These are phyloP conservation scores for Caracal caracal DNA, from an alignment of 2,113 vertebrate species.

Conservation along the genomic window DNA sequence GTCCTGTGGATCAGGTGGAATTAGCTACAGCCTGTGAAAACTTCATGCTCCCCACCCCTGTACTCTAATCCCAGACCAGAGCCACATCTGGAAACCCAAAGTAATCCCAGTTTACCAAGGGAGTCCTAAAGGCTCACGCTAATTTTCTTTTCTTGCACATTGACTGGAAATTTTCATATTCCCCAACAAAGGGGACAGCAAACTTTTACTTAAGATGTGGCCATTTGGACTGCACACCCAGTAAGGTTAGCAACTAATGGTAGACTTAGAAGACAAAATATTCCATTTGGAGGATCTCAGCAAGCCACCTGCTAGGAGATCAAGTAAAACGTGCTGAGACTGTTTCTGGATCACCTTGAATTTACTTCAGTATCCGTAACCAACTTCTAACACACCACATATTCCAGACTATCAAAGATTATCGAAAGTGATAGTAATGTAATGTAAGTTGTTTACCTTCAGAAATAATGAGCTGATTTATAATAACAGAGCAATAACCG, in stretches of 20 bases:
- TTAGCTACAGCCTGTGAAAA: neutral
- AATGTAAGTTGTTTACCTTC: slow-evolving; percentile 73
- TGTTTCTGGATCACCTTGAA: neutral
- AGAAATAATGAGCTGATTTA: slow-evolving; percentile 73
- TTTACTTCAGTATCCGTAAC: neutral
- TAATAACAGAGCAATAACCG: slow-evolving; percentile 73
- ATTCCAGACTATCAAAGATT: slow-evolving; percentile 33
- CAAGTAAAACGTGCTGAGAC: neutral
- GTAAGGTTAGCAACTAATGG: slow-evolving; percentile 1
- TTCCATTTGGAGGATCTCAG: slow-evolving; percentile 28
- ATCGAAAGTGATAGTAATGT: slow-evolving; percentile 57
- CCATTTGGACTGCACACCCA: slow-evolving; percentile 3
- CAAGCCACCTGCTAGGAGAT: slow-evolving; percentile 27
- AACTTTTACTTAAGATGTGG: neutral
- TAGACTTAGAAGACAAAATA: slow-evolving; percentile 9
- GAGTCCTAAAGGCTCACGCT: neutral
- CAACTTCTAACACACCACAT: neutral
- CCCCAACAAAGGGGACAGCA: neutral
- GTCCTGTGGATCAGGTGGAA: neutral
- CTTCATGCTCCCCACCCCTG: too few species aligned
- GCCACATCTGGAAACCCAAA: neutral
- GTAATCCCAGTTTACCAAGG: neutral
- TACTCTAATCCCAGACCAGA: neutral
- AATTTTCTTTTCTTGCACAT: neutral
- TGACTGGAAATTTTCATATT: neutral